Percentiles rank a stretch among this genome's conserved stretches.
These are phyloP conservation scores for Drosophila cracens DNA, from an alignment of 2,888 invertebrate genomes.

Conservation along the genomic window DNA sequence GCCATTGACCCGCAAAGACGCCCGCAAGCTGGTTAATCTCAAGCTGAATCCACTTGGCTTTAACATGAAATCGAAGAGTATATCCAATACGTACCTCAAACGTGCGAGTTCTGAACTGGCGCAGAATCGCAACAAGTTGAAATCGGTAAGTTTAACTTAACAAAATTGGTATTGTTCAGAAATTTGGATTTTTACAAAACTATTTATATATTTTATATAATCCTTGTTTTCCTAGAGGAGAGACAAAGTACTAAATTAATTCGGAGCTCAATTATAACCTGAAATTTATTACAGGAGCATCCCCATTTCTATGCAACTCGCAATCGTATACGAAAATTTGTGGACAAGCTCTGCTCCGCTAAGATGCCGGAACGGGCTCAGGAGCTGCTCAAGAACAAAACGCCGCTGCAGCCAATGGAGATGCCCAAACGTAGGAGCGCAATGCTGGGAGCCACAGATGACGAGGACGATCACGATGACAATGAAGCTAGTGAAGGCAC, in stretches of 20 bases:
- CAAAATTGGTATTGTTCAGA: not conserved
- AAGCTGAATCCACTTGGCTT: slow-evolving; percentile 64
- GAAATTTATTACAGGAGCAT: slow-evolving; percentile 57
- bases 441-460: slow-evolving; percentile 2
- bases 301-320: slow-evolving; percentile 79
- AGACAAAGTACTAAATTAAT: not conserved
- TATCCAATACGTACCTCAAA: slow-evolving; percentile 58
- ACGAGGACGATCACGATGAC: slow-evolving; percentile 36
- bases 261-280: not conserved
- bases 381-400: slow-evolving; percentile 62
- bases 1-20: slow-evolving; percentile 67
- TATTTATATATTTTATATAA: too few species aligned
- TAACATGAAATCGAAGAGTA: slow-evolving; percentile 56
- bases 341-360: slow-evolving; percentile 77
- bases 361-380: slow-evolving; percentile 70
- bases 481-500: slow-evolving; percentile 19
- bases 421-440: slow-evolving; percentile 25
- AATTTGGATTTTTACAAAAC: not conserved
- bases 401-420: slow-evolving; percentile 60
- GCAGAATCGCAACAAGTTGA: slow-evolving; percentile 66
- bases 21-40: slow-evolving; percentile 58
- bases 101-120: slow-evolving; percentile 56
- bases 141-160: slow-evolving; percentile 57
- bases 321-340: slow-evolving; percentile 77
- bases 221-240: not conserved